A percentile compares a stretch with the other conserved stretches of the same genome.
Evolutionary conservation across 2,113 vertebrate species (phyloP).

Genomic region (Balaeniceps rex): DNA sequence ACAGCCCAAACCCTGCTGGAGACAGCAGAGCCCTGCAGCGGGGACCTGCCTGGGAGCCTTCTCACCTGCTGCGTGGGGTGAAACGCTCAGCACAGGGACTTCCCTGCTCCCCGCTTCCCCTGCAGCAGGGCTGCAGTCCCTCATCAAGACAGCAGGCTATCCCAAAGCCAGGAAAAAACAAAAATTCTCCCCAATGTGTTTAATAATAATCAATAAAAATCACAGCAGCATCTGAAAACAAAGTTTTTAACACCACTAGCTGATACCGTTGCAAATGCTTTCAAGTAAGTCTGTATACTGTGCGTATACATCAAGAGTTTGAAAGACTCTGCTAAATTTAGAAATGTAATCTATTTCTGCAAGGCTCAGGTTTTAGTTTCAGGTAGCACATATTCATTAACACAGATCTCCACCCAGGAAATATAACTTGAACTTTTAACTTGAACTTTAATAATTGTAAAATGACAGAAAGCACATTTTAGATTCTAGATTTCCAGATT

Average conservation of each 20-base stretch:
- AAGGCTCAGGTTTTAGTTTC: neutral
- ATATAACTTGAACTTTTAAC: neutral
- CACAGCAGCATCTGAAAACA: neutral
- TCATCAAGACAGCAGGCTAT: neutral
- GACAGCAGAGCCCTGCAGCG: neutral
- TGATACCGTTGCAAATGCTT: neutral
- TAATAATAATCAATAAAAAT: neutral
- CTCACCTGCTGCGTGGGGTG: fast-evolving
- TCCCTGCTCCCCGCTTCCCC: neutral
- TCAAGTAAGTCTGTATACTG: neutral
- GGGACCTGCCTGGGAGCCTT: fast-evolving
- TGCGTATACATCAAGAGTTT: neutral
- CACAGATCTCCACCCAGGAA: neutral
- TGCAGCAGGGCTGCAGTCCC: neutral
- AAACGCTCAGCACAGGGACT: fast-evolving
- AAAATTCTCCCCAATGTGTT: neutral
- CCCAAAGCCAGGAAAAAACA: neutral
- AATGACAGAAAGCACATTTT: neutral
- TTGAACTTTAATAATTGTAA: neutral
- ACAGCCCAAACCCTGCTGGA: neutral
- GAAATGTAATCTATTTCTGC: neutral
- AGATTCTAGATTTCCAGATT: neutral
- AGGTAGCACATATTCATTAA: neutral
- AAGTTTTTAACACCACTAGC: neutral
- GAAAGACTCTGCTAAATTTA: neutral